Percentiles rank a stretch among this genome's conserved stretches.
Conservation (phyloP, 1,140 invertebrate genomes). For the Leptinotarsa lineolata region DNA sequence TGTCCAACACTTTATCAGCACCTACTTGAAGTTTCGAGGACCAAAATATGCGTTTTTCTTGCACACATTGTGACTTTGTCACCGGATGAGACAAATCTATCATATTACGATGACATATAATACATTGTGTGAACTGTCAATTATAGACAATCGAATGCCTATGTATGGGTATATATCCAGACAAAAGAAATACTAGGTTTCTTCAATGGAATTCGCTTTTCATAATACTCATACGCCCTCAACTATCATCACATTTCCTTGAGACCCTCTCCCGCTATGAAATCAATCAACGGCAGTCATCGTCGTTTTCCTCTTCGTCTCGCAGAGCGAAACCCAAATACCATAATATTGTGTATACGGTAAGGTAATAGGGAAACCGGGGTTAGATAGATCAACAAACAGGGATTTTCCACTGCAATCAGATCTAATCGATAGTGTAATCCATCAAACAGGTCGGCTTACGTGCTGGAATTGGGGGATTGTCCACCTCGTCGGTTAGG, state of each 20-base stretch:
- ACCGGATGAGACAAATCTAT: too few relatives aligned
- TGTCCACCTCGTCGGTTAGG: slow-evolving; percentile 25
- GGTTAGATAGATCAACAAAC: slow-evolving; percentile 40
- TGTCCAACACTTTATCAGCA: too few relatives aligned
- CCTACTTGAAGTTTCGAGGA: too few relatives aligned
- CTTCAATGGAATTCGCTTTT: too few relatives aligned
- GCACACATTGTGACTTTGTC: too few relatives aligned
- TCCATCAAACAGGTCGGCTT: slow-evolving; percentile 54
- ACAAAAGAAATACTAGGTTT: too few relatives aligned
- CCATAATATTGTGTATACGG: slow-evolving; percentile 36
- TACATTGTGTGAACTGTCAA: too few relatives aligned
- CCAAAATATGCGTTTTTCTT: too few relatives aligned
- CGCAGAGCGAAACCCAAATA: slow-evolving; percentile 5
- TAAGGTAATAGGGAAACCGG: slow-evolving; percentile 42
- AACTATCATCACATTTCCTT: not conserved
- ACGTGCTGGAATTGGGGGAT: slow-evolving; percentile 32
- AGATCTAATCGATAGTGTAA: slow-evolving; percentile 56
- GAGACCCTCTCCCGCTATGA: not conserved
- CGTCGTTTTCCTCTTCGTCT: not conserved
- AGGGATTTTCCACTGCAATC: slow-evolving; percentile 47
- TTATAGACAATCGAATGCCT: too few relatives aligned
- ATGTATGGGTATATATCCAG: too few relatives aligned
- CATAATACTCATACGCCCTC: too few relatives aligned
- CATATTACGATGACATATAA: too few relatives aligned
- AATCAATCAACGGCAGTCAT: slow-evolving; percentile 8